These are phyloP conservation scores for Anhinga rufa DNA, from an alignment of 2,113 vertebrate species.

Conservation along the genomic window DNA sequence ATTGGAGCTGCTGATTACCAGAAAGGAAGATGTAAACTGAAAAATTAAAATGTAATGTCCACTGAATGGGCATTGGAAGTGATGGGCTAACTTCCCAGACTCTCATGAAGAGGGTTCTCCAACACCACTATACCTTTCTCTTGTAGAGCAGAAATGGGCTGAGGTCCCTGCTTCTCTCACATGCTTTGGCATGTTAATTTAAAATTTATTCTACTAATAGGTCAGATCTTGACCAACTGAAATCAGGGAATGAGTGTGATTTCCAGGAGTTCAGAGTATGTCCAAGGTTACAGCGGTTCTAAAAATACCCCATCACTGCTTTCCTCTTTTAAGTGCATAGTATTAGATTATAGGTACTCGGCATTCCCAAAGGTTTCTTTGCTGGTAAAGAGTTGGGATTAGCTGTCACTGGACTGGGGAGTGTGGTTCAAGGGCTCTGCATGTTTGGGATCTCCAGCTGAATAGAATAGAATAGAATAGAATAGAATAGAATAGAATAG, in stretches of 20 bases:
- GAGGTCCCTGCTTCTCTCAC: neutral
- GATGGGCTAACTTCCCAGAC: neutral
- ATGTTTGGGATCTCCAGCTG: neutral
- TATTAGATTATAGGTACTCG: neutral
- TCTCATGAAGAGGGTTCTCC: neutral
- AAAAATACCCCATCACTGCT: neutral
- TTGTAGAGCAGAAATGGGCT: neutral
- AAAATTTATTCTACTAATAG: neutral
- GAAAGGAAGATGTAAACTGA: neutral
- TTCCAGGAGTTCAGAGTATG: neutral
- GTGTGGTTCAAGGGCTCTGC: neutral
- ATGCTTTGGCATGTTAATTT: neutral
- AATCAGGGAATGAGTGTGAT: neutral
- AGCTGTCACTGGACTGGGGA: neutral
- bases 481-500: neutral
- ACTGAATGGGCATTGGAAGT: neutral
- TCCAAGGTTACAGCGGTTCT: neutral
- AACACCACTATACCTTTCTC: neutral
- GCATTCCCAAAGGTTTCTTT: neutral
- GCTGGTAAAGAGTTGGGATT: neutral
- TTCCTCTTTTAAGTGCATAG: neutral
- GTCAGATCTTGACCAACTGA: neutral
- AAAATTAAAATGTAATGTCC: neutral
- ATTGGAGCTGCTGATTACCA: neutral
- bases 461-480: neutral